Evolutionary conservation across 2,888 invertebrate genomes (phyloP), one percentile per base, ranked within the genome.

Genomic region (Amphiduros pacificus): DNA sequence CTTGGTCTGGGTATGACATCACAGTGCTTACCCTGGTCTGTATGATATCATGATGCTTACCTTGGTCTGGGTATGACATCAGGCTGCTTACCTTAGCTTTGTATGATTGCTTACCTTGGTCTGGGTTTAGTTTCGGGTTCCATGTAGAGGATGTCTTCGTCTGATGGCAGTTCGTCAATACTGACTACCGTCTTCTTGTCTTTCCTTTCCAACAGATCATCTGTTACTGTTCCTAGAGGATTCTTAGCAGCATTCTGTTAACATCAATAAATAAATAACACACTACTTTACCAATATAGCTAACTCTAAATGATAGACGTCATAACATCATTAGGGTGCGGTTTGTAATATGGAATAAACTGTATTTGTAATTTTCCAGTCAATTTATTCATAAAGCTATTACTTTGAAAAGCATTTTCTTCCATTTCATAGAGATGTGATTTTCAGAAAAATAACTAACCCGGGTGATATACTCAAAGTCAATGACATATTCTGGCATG

Each of bases 381-480:
- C n/a, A n/a, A n/a, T n/a, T n/a, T n/a, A n/a, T n/a, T n/a, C n/a
- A n/a, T n/a, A n/a, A n/a, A n/a, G n/a, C n/a, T n/a, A n/a, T n/a
- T n/a, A n/a, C n/a, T n/a, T n/a, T n/a, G n/a, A n/a, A n/a, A n/a
- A n/a, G n/a, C n/a, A n/a, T n/a, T n/a, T n/a, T n/a, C n/a, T n/a
- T n/a, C n/a, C n/a, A n/a, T n/a, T n/a, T n/a, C n/a, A n/a, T n/a
- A n/a, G n/a, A n/a, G n/a, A n/a, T n/a, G n/a, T n/a, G n/a, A n/a
- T n/a, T n/a, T n/a, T n/a, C n/a, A n/a, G n/a, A n/a, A n/a, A n/a
- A n/a, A n/a, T n/a, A n/a, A 36, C 71, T 67, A 70, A 81, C 82
- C 74, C 72, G 73, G n/a, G 77, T 79, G 26, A 79, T 64, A 62
- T 83, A 83, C 67, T 83, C 81, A 76, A 78, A 82, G 59, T 83